Percentiles rank a stretch among this genome's conserved stretches.
Conservation (phyloP, 2,797 vertebrate species). For the Lepidocolaptes lacrymiger region DNA sequence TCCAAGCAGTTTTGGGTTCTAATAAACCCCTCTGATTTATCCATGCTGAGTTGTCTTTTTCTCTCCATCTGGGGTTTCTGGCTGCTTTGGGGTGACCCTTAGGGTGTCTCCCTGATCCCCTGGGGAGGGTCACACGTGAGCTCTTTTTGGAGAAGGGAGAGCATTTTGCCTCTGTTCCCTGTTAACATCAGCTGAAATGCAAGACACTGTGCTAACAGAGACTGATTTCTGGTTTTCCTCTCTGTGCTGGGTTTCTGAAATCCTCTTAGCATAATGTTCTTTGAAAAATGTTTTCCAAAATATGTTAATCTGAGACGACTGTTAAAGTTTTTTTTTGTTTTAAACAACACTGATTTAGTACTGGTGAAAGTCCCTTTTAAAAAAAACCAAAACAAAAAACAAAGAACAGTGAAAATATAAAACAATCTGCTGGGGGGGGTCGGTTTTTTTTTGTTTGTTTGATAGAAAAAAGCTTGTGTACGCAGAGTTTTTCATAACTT, state of each 20-base stretch:
- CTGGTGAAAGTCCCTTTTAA: neutral
- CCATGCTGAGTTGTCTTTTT: neutral
- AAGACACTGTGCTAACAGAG: neutral
- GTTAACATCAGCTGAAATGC: neutral
- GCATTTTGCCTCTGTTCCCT: neutral
- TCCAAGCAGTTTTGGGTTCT: neutral
- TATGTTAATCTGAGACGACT: neutral
- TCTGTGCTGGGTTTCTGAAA: neutral
- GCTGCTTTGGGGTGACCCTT: neutral
- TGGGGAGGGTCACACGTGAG: neutral
- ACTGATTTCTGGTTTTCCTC: neutral
- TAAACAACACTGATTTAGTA: neutral
- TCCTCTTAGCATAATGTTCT: neutral
- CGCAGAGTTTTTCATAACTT: neutral
- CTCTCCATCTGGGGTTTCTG: neutral
- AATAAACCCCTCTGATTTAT: neutral
- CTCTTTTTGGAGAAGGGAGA: neutral
- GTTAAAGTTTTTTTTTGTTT: neutral
- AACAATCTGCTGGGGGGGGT: neutral
- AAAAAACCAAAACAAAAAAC: neutral
- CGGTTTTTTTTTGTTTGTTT: neutral
- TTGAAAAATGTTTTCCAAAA: neutral
- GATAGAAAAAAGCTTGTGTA: neutral
- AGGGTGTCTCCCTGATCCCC: neutral
- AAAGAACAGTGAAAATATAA: neutral